Base-by-base conservation (phyloP, 2,113 vertebrate species). In the Redunca redunca region DNA sequence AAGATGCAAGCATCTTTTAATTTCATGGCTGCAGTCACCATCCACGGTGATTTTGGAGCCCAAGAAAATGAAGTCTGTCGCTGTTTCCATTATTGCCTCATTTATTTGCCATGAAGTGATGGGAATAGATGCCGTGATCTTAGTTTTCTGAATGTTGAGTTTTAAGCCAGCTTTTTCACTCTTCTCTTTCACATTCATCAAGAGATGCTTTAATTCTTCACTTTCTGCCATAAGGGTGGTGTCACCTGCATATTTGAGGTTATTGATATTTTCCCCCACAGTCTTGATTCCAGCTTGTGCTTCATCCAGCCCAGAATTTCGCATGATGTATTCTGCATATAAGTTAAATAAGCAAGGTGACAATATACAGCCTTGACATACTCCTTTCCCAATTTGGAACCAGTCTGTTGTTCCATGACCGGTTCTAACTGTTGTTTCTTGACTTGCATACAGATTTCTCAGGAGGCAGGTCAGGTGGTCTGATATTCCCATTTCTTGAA, bases 391-490 rank as follows among this genome's bases (percentile, higher is more conserved):
- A 23, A 2, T 71, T 71, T 71, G 19, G n/a, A 71, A 71, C 10
- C n/a, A 23, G n/a, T 71, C 67, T 0, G 0, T 40, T 71, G n/a
- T 40, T 71, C 19, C n/a, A 71, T 40, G 19, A 40, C n/a, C 2
- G 0, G 67, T 71, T 71, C 67, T 71, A 71, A 71, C n/a, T 40
- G n/a, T 71, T 71, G 19, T n/a, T 40, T 71, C 67, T 71, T 40
- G 19, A 71, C 67, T 23, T 13, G 67, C n/a, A 71, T 71, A 71
- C n/a, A 40, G n/a, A 71, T 71, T 71, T 40, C 67, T 40, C 67
- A 71, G 36, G 67, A 71, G n/a, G 19, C 10, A 71, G 67, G 19
- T 71, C n/a, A 71, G 67, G 19, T 71, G 67, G 10, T 71, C 67
- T 40, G 67, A 21, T 71, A 40, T 40, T 40, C 67, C 67, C n/a